Evolutionary conservation across 1,140 invertebrate genomes (phyloP), one percentile per base, ranked within the genome.

Genomic region (Caenorhabditis remanei): DNA sequence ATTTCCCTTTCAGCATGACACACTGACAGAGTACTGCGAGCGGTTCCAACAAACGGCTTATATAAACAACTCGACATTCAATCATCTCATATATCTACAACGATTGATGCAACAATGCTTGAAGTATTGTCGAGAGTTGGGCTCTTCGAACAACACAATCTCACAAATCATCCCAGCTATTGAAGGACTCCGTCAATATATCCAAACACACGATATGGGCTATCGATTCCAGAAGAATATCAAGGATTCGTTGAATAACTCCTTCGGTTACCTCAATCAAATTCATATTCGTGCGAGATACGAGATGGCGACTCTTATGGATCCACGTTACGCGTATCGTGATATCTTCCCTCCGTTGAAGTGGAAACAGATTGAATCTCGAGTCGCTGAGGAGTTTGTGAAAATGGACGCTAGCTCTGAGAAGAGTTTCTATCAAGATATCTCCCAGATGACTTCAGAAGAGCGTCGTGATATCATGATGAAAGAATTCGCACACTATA

Each of bases 281-380:
- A 16, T 5, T 14, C 11, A 14, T 14, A 13, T 32, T 21, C 40
- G 13, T 5, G 8, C 11, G 8, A 21, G 8, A 19, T 79, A 79
- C 24, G 71, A 79, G 1, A 24, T 48, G 7, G 71, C 71, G 11
- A 14, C 46, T 13, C 46, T 79, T 13, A 21, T 79, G 71, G 71
- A 79, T 79, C 71, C 71, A 19, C 71, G 71, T 50, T 79, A 43
- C 19, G 71, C 71, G 3, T 79, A 79, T 40, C 14, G 11, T 11
- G 40, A 48, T 2, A 24, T 50, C 0, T 79, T 19, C 9, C 0
- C n/a, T 13, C 4, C 4, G 11, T 2, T 21, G n/a, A 48, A 13
- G 9, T 79, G 71, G 71, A 24, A 24, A n/a, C 3, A 3, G 11
- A 46, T 79, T 19, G 71, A 79, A 11, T 24, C 7, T 5, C n/a